A percentile compares a stretch with the other conserved stretches of the same genome.
Evolutionary conservation across 2,888 invertebrate species (phyloP).

Genomic region (Eupithecia pulchellata): DNA sequence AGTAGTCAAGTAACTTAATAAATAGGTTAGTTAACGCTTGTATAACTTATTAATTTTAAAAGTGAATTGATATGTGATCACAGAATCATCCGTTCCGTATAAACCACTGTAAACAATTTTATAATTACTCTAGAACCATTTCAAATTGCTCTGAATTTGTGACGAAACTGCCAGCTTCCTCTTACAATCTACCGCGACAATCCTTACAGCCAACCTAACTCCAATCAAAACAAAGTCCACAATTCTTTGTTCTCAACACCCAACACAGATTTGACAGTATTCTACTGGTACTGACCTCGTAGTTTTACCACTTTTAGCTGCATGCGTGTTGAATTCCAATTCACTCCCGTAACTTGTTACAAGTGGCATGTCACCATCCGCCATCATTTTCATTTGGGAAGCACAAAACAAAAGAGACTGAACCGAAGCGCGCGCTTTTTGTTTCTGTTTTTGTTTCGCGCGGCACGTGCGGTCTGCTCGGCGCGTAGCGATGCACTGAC

Average conservation of each 20-base stretch:
- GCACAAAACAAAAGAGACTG: conserved; percentile 43
- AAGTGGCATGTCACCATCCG: conserved; percentile 79
- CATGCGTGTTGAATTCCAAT: conserved; percentile 75
- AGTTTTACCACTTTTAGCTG: conserved; percentile 71
- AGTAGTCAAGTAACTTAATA: background rate
- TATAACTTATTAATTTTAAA: background rate
- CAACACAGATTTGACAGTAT: conserved; percentile 37
- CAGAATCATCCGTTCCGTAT: background rate
- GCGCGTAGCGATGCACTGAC: conserved; percentile 67
- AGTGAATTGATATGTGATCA: background rate
- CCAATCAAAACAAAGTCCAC: conserved; percentile 25
- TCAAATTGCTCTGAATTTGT: conserved; percentile 38
- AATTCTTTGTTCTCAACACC: conserved; percentile 16
- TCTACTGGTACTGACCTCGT: conserved; percentile 70
- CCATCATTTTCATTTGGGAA: conserved; percentile 62
- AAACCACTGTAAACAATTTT: background rate
- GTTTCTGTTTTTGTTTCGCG: conserved; percentile 34
- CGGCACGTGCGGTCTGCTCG: conserved; percentile 48
- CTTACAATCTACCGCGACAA: conserved; percentile 32
- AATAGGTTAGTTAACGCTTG: background rate
- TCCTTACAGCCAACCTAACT: conserved; percentile 20
- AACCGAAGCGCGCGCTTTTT: conserved; percentile 14
- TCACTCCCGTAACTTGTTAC: conserved; percentile 78
- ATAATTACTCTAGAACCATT: conserved; percentile 23
- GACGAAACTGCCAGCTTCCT: conserved; percentile 44